Evolutionary conservation across 2,113 vertebrate species (phyloP).

Genomic region (Cervus canadensis): DNA sequence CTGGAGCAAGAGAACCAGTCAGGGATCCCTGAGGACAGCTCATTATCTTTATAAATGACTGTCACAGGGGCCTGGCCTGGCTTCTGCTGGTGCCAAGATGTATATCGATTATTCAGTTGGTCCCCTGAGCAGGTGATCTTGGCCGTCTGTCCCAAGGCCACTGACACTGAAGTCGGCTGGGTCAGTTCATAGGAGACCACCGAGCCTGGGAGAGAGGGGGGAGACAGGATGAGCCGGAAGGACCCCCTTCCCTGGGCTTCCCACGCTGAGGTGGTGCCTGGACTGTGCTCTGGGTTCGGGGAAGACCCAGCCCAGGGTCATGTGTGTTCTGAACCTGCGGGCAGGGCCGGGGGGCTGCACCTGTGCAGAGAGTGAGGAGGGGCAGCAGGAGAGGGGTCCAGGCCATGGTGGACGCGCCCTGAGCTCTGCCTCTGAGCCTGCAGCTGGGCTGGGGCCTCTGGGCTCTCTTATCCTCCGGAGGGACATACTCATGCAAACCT

Average conservation of each 20-base stretch:
- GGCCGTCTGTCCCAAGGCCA: neutral
- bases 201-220: neutral
- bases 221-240: accelerated
- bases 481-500: neutral
- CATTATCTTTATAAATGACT: accelerated
- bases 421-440: neutral
- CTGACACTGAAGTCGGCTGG: accelerated
- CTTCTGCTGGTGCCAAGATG: neutral
- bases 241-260: accelerated
- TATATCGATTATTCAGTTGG: no score
- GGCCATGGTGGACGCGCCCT: neutral
- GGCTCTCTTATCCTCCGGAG: neutral
- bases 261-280: accelerated
- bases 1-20: neutral
- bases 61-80: neutral
- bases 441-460: neutral
- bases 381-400: neutral
- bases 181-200: neutral
- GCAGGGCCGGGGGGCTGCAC: accelerated
- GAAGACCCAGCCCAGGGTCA: neutral
- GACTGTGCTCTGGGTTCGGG: accelerated
- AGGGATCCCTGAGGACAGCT: accelerated
- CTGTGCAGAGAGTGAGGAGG: neutral
- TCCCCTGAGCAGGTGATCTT: neutral
- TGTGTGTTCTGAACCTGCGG: accelerated